Conservation (phyloP, 1,140 invertebrate genomes). For the Cylas formicarius region DNA sequence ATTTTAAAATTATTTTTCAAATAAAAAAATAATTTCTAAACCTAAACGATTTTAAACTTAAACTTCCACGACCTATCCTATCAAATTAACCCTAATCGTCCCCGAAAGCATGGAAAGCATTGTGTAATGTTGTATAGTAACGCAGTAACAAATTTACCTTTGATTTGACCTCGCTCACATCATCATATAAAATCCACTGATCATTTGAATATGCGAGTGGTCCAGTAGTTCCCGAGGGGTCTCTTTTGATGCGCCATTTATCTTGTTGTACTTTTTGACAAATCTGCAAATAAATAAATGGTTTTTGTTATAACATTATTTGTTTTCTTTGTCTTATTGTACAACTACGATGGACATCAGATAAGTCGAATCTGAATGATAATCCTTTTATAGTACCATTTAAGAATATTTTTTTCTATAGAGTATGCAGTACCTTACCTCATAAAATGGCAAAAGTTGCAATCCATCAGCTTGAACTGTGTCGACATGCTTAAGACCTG, state of each 20-base stretch:
- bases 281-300: slow-evolving; percentile 47
- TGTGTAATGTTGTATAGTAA: no score
- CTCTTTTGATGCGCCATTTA: slow-evolving; percentile 60
- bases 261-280: slow-evolving; percentile 53
- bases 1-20: no score
- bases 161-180: slow-evolving; percentile 56
- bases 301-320: no score
- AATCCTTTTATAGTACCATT: no score
- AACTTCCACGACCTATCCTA: no score
- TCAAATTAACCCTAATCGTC: no score
- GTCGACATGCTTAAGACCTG: no score
- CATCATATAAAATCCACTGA: slow-evolving; percentile 80
- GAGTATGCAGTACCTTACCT: slow-evolving; percentile 47
- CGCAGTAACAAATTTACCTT: slow-evolving; percentile 34
- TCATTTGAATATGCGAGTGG: slow-evolving; percentile 64
- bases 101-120: slow-evolving; percentile 2
- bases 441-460: slow-evolving; percentile 80
- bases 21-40: slow-evolving; percentile 8
- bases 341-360: no score
- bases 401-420: background rate
- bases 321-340: no score
- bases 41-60: no score
- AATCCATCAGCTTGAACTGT: no score
- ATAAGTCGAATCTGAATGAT: no score
- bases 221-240: slow-evolving; percentile 57